Evolutionary conservation across 2,888 invertebrate genomes (phyloP).

Genomic region (Melolontha melolontha): DNA sequence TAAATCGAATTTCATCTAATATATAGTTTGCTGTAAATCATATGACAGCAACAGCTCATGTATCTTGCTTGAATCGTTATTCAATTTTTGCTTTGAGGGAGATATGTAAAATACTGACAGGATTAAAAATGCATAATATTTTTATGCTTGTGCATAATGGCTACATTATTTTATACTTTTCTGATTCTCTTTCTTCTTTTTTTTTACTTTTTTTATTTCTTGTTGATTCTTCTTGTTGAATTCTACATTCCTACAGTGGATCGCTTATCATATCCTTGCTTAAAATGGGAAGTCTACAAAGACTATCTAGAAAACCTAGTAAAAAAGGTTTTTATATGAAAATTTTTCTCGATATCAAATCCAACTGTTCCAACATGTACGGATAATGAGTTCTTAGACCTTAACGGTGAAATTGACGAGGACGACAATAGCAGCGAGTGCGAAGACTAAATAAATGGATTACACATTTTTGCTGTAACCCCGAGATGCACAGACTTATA

Average conservation of each 20-base stretch:
- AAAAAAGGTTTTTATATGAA: background rate
- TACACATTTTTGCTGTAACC: conserved; percentile 7
- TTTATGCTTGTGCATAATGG: too few species aligned
- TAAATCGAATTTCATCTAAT: conserved; percentile 38
- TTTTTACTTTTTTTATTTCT: too few species aligned
- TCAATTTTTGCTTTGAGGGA: background rate
- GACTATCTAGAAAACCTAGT: too few species aligned
- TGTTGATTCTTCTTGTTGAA: too few species aligned
- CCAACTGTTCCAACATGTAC: too few species aligned
- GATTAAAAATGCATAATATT: too few species aligned
- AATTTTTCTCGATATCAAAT: too few species aligned
- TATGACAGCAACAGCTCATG: conserved; percentile 17
- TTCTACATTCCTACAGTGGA: background rate
- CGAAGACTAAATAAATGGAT: background rate
- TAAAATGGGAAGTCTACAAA: too few species aligned
- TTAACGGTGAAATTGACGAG: conserved; percentile 10
- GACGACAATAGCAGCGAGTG: background rate
- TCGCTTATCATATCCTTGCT: background rate
- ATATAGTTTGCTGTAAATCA: conserved; percentile 30
- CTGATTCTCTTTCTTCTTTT: too few species aligned
- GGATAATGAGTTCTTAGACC: conserved; percentile 3
- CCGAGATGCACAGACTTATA: too few species aligned
- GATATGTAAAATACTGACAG: too few species aligned
- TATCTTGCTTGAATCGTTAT: background rate
- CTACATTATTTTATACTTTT: too few species aligned